A percentile compares a stretch with the other conserved stretches of the same genome.
These are phyloP conservation scores for Diceros bicornis DNA, from an alignment of 2,797 vertebrate species.

Conservation along the genomic window DNA sequence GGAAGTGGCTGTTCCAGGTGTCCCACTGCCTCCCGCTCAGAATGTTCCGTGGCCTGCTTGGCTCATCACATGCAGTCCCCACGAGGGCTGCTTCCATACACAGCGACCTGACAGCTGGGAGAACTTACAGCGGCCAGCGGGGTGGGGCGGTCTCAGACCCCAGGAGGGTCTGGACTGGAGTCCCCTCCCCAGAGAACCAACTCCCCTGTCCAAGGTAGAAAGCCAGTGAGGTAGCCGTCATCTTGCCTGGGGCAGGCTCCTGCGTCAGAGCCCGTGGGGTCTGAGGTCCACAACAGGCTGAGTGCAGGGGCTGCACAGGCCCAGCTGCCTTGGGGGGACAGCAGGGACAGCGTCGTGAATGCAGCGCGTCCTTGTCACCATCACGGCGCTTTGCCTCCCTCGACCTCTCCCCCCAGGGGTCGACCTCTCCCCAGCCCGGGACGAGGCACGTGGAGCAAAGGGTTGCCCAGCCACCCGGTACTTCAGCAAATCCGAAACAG, in stretches of 20 bases:
- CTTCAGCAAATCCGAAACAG: no score
- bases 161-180: not conserved
- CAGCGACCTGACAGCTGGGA: not conserved
- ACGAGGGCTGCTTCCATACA: not conserved
- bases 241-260: accelerated
- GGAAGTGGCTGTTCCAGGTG: accelerated
- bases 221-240: not conserved
- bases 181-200: not conserved
- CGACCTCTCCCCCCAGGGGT: not conserved
- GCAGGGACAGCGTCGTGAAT: accelerated
- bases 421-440: not conserved
- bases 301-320: accelerated
- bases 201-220: accelerated
- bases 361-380: accelerated
- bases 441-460: not conserved
- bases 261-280: not conserved
- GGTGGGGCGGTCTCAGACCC: not conserved
- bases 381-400: no score
- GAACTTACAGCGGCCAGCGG: not conserved
- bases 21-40: no score
- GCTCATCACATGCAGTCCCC: accelerated
- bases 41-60: no score
- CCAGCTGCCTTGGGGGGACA: not conserved
- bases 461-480: no score
- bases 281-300: not conserved